Percentiles rank a stretch among this genome's conserved stretches.
phyloP scores from a whole-genome alignment of 2,797 vertebrate genomes.

The Merluccius polli region DNA sequence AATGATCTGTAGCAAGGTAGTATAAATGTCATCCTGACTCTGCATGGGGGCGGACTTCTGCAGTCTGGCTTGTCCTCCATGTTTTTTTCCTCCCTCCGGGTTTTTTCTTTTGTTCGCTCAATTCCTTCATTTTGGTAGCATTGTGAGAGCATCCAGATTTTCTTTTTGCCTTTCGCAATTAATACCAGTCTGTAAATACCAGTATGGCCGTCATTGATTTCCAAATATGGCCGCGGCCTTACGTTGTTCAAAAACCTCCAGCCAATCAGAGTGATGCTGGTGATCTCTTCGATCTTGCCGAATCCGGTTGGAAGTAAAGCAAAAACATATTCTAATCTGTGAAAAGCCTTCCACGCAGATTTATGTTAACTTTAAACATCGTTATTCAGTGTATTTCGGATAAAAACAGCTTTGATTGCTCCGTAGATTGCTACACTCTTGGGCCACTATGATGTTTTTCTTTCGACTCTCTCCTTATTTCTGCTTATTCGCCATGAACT shows the following conservation, averaged over 20 bases:
- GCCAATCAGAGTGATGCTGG: neutral
- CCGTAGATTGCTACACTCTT: neutral
- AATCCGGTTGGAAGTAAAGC: neutral
- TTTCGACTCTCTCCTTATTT: neutral
- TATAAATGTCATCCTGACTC: conserved; percentile 3
- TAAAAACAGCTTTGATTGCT: neutral
- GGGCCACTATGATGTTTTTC: neutral
- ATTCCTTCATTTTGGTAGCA: too few relatives aligned
- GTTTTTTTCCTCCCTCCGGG: neutral
- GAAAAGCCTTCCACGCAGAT: neutral
- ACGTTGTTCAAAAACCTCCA: neutral
- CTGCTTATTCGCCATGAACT: neutral
- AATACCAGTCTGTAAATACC: too few relatives aligned
- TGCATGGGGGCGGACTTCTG: neutral
- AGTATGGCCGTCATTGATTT: too few relatives aligned
- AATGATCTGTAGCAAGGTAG: neutral
- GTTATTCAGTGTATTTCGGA: neutral
- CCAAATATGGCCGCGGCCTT: too few relatives aligned
- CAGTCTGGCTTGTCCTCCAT: neutral
- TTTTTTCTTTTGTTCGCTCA: neutral
- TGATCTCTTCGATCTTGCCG: neutral
- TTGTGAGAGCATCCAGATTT: too few relatives aligned
- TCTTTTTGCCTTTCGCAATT: too few relatives aligned
- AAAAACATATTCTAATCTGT: neutral
- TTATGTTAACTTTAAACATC: neutral